phyloP scores from a whole-genome alignment of 2,113 vertebrate species.

The Myrmecobius fasciatus region DNA sequence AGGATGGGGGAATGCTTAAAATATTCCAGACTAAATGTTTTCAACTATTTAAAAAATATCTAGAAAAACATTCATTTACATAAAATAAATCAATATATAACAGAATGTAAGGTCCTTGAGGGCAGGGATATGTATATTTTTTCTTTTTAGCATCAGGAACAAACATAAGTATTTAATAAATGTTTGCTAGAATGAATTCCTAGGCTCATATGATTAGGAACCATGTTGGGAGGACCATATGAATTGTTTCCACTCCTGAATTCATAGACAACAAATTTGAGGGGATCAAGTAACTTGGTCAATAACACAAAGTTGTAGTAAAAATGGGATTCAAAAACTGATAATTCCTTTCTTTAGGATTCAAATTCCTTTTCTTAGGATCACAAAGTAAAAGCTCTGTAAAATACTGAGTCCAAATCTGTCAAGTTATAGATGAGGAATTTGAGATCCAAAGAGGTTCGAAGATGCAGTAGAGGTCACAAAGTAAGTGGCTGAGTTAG shows the following conservation, averaged over 20 bases:
- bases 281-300: background rate
- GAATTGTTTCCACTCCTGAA: background rate
- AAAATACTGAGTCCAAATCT: background rate
- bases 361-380: background rate
- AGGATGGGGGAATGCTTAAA: background rate
- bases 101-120: background rate
- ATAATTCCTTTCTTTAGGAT: background rate
- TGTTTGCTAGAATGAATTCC: background rate
- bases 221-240: background rate
- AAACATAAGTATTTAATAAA: background rate
- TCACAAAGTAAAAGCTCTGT: background rate
- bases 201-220: background rate
- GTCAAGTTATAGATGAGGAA: background rate
- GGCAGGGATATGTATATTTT: background rate
- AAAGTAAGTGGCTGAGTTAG: background rate
- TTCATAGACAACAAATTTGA: background rate
- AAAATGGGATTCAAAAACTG: background rate
- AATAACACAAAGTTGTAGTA: background rate
- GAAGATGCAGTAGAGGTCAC: background rate
- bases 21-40: background rate
- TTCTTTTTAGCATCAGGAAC: background rate
- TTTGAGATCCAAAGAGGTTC: background rate
- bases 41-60: background rate
- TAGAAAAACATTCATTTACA: background rate
- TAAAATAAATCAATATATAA: background rate